These are phyloP conservation scores for Eristalinus sepulchralis DNA, from an alignment of 2,888 invertebrate genomes.

Conservation along the genomic window DNA sequence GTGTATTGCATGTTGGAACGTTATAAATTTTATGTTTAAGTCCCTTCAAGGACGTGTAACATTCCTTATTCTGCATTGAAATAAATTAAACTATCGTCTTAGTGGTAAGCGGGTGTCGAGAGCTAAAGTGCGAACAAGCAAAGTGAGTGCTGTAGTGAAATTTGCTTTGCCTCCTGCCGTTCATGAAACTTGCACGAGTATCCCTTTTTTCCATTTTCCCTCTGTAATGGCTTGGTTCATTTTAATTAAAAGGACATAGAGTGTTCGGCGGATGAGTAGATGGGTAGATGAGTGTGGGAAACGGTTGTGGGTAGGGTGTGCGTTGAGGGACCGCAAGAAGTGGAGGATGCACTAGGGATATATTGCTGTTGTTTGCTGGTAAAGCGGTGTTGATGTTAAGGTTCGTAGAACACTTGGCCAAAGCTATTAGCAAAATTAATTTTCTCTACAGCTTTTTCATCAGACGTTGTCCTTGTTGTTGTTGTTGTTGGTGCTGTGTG, in stretches of 20 bases:
- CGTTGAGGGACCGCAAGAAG: constrained; percentile 32
- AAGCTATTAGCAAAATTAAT: constrained; percentile 63
- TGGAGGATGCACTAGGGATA: constrained; percentile 27
- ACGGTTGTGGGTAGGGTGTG: not conserved
- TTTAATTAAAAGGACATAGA: constrained; percentile 61
- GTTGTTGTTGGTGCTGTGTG: no score
- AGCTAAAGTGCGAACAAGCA: constrained; percentile 58
- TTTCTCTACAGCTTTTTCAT: constrained; percentile 36
- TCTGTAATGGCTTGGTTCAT: constrained; percentile 50
- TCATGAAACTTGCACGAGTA: constrained; percentile 1
- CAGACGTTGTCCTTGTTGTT: not conserved
- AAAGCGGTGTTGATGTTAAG: constrained; percentile 42
- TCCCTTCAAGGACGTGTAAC: constrained; percentile 45
- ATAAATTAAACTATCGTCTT: constrained; percentile 64
- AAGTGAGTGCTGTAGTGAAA: constrained; percentile 35
- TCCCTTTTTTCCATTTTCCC: constrained; percentile 24
- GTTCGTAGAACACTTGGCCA: constrained; percentile 53
- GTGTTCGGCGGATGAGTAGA: constrained; percentile 31
- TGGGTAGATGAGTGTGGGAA: not conserved
- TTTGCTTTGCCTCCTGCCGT: constrained; percentile 10
- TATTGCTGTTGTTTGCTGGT: constrained; percentile 47
- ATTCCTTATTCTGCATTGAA: constrained; percentile 56
- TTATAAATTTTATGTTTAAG: constrained; percentile 54
- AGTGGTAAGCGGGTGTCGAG: constrained; percentile 56
- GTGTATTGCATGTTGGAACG: constrained; percentile 42